A percentile compares a stretch with the other conserved stretches of the same genome.
Evolutionary conservation across 2,888 invertebrate species (phyloP).

Genomic region (Mesopsocus fuscifrons): DNA sequence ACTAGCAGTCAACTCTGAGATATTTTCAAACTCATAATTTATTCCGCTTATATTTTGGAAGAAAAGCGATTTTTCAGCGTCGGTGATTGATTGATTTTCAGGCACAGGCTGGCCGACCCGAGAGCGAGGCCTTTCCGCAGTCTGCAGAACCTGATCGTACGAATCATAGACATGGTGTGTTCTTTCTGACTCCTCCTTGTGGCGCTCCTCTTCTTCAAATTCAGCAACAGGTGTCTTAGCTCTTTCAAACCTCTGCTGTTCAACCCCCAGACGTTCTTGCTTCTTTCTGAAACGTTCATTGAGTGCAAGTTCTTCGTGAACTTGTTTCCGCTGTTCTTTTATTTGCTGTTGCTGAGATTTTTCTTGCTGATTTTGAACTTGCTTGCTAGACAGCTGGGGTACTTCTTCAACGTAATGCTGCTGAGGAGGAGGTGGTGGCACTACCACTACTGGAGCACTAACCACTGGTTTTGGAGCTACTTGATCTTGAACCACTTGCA

Average conservation of each 20-base stretch:
- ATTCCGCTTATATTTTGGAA: conserved; percentile 5
- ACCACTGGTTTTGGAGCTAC: not conserved
- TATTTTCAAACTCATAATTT: conserved; percentile 8
- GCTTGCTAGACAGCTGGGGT: not conserved
- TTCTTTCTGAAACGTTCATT: conserved; percentile 4
- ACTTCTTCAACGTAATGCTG: no score
- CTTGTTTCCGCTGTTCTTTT: conserved; percentile 12
- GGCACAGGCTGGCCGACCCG: conserved; percentile 1
- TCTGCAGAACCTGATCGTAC: conserved; percentile 4
- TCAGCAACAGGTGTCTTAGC: conserved; percentile 7
- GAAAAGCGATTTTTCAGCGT: conserved; percentile 3
- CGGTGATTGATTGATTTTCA: not conserved
- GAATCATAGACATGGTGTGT: conserved; percentile 1
- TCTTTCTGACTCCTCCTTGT: not conserved
- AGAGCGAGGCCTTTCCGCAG: conserved; percentile 1
- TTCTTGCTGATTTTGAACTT: conserved; percentile 10
- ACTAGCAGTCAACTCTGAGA: not conserved
- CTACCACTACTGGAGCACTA: not conserved
- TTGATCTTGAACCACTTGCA: no score
- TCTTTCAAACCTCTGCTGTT: not conserved
- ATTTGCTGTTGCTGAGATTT: conserved; percentile 9
- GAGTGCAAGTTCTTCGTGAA: conserved; percentile 1
- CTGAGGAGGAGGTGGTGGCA: not conserved
- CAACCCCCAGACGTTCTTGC: conserved; percentile 3
- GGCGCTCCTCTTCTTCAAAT: conserved; percentile 2